phyloP scores from a whole-genome alignment of 2,888 invertebrate species.

The Schrankia costaestrigalis region DNA sequence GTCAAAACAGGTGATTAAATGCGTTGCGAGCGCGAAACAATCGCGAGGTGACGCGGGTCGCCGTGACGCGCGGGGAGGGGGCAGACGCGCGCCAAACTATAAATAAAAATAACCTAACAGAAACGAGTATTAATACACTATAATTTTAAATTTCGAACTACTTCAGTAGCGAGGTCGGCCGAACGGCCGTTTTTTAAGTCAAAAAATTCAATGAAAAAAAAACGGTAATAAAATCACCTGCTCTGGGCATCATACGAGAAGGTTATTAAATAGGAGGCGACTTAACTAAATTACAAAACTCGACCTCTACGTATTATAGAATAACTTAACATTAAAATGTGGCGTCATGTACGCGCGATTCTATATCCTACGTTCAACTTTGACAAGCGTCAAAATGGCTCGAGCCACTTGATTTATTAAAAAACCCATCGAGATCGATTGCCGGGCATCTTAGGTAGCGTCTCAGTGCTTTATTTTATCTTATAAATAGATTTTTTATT shows the following conservation, averaged over 20 bases:
- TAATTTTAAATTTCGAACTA: slow-evolving; percentile 74
- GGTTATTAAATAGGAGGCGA: slow-evolving; percentile 78
- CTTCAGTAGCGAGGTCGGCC: slow-evolving; percentile 70
- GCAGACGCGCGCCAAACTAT: slow-evolving; percentile 55
- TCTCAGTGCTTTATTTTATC: slow-evolving; percentile 75
- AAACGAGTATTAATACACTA: slow-evolving; percentile 72
- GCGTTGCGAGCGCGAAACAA: slow-evolving; percentile 32
- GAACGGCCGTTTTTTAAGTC: slow-evolving; percentile 48
- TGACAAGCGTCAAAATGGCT: slow-evolving; percentile 76
- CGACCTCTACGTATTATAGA: slow-evolving; percentile 75
- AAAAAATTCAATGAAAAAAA: slow-evolving; percentile 43
- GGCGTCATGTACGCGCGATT: slow-evolving; percentile 46
- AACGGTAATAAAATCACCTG: slow-evolving; percentile 71
- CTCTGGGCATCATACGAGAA: slow-evolving; percentile 60
- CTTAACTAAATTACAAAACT: slow-evolving; percentile 78
- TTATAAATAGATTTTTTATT: slow-evolving; percentile 81
- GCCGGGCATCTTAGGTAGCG: slow-evolving; percentile 75
- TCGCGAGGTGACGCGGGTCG: slow-evolving; percentile 31
- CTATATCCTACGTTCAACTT: slow-evolving; percentile 57
- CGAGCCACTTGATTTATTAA: slow-evolving; percentile 65
- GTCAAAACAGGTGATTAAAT: slow-evolving; percentile 52
- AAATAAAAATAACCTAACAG: slow-evolving; percentile 65
- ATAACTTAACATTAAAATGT: slow-evolving; percentile 68
- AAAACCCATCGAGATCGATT: slow-evolving; percentile 69
- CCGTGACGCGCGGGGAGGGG: slow-evolving; percentile 18